A percentile compares a stretch with the other conserved stretches of the same genome.
Evolutionary conservation across 2,888 invertebrate species (phyloP).

Genomic region (Tenthredo scrophulariae): DNA sequence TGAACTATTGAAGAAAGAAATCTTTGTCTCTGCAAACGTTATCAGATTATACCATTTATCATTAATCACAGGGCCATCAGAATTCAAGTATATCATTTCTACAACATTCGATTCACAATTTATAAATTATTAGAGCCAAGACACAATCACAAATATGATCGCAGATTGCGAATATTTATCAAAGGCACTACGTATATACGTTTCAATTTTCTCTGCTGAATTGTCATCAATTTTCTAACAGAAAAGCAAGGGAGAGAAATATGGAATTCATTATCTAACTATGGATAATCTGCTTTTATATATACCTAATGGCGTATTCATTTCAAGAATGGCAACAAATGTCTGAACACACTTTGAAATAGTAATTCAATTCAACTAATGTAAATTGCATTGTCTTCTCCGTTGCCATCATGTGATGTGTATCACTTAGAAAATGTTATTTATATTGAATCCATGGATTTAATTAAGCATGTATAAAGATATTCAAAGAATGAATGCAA

Average conservation of each 20-base stretch:
- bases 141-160: neutral
- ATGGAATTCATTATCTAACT: neutral
- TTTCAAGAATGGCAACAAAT: neutral
- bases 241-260: neutral
- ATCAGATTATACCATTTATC: conserved; percentile 27
- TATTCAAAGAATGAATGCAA: neutral
- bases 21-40: conserved; percentile 2
- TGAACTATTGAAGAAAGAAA: neutral
- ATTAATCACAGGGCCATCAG: conserved; percentile 50
- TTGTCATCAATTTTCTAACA: neutral
- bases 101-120: conserved; percentile 13
- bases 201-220: neutral
- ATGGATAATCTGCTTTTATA: neutral
- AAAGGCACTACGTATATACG: neutral
- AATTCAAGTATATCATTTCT: conserved; percentile 6
- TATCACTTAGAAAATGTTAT: neutral
- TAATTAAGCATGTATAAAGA: neutral
- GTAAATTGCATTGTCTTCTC: neutral
- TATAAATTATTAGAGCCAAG: conserved; percentile 5
- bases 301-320: neutral
- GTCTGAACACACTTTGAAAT: neutral
- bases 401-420: conserved; percentile 6
- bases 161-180: neutral
- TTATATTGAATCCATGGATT: neutral
- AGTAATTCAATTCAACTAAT: neutral